phyloP scores from a whole-genome alignment of 2,113 vertebrate genomes.

The Psittacula cyanocephala region DNA sequence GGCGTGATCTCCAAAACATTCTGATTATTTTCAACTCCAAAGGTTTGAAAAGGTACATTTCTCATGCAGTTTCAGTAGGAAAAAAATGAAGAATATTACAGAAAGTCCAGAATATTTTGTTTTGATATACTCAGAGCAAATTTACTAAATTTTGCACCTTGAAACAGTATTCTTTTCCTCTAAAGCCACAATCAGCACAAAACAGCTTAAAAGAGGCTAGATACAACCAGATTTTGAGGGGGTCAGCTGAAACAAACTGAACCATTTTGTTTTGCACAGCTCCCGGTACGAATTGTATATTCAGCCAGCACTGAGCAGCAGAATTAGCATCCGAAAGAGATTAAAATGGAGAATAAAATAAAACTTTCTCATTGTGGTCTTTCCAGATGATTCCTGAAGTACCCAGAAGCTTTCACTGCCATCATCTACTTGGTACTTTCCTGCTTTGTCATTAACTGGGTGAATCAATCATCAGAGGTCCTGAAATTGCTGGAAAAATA shows the following conservation, averaged over 20 bases:
- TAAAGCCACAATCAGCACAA: neutral
- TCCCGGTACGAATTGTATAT: neutral
- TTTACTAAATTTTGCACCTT: neutral
- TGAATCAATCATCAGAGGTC: neutral
- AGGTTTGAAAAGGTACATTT: neutral
- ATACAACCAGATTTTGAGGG: neutral
- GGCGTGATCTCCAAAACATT: neutral
- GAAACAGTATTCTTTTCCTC: neutral
- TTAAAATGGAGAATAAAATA: neutral
- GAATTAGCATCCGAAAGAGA: neutral
- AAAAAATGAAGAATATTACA: neutral
- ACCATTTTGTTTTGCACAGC: neutral
- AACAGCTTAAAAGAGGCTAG: neutral
- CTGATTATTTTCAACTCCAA: fast-evolving
- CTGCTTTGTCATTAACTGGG: neutral
- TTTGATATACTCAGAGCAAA: neutral
- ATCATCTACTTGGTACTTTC: neutral
- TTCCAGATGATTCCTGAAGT: constrained; percentile 1
- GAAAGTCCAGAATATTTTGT: neutral
- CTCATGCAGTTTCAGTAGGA: neutral
- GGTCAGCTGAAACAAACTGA: neutral
- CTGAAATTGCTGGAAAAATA: neutral
- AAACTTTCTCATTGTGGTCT: neutral
- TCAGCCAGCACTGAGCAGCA: neutral
- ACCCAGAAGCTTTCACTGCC: neutral